Evolutionary conservation across 2,797 vertebrate genomes (phyloP).

Genomic region (Coccyzus lansbergi): DNA sequence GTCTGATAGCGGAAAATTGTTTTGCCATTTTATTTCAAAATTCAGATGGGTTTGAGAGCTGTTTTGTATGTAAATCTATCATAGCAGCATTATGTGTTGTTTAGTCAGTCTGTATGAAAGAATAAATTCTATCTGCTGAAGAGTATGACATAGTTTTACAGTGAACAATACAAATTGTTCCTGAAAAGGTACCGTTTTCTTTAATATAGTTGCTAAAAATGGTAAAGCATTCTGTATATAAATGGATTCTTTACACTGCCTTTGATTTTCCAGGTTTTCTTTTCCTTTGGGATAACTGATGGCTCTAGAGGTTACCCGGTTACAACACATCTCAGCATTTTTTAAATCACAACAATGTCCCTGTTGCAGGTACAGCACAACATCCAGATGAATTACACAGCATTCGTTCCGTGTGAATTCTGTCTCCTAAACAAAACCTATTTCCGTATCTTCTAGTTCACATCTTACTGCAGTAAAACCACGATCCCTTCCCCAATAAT

Average conservation of each 20-base stretch:
- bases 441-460: neutral
- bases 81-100: constrained; percentile 25
- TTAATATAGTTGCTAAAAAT: constrained; percentile 1
- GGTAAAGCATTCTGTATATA: neutral
- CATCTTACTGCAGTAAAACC: constrained; percentile 62
- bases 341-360: neutral
- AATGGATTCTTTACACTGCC: neutral
- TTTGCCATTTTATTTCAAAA: neutral
- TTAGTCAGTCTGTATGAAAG: neutral
- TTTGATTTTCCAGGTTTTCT: constrained; percentile 7
- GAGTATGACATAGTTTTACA: constrained; percentile 5
- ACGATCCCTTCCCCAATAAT: constrained; percentile 68
- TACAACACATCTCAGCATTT: constrained; percentile 11
- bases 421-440: neutral
- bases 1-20: neutral
- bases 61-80: neutral
- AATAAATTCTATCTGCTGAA: constrained; percentile 10
- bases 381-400: neutral
- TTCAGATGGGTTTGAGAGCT: neutral
- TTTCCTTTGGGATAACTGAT: neutral
- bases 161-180: neutral
- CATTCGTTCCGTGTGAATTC: neutral
- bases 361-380: constrained; percentile 3
- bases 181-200: neutral
- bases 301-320: constrained; percentile 41